Evolutionary conservation across 2,888 invertebrate genomes (phyloP).

Genomic region (Cryptocephalus moraei): DNA sequence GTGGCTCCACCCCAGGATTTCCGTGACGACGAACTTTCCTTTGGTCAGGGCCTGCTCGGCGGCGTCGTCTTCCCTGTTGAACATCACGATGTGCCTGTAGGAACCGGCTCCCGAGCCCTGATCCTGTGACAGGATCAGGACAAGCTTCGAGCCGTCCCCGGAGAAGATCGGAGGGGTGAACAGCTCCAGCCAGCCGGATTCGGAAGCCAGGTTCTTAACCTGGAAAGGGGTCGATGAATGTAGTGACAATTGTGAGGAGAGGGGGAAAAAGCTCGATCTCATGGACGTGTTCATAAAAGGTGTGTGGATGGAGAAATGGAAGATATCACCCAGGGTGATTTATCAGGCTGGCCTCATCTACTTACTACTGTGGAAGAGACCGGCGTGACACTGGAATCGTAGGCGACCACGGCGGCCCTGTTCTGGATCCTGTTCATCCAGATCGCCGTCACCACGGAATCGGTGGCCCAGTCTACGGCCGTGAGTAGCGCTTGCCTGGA

Average conservation of each 20-base stretch:
- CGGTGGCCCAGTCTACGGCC: conserved; percentile 66
- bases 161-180: conserved; percentile 63
- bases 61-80: conserved; percentile 37
- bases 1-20: conserved; percentile 62
- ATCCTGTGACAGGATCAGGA: conserved; percentile 63
- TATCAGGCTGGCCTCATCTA: too few species aligned
- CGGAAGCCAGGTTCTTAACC: conserved; percentile 39
- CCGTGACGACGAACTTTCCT: conserved; percentile 60
- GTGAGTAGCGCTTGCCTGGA: conserved; percentile 50
- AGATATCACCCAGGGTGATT: background rate
- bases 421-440: conserved; percentile 91
- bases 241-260: too few species aligned
- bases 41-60: conserved; percentile 41
- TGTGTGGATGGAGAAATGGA: background rate
- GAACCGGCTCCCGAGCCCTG: conserved; percentile 45
- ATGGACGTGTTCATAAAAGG: background rate
- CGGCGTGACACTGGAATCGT: conserved; percentile 15
- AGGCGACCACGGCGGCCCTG: conserved; percentile 39
- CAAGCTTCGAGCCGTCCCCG: conserved; percentile 54
- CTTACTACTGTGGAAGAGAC: conserved; percentile 1
- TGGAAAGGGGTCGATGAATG: conserved; percentile 33
- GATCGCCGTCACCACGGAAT: conserved; percentile 58
- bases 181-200: conserved; percentile 69
- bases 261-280: background rate
- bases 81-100: conserved; percentile 57